Conservation (phyloP, 2,888 invertebrate species). For the Scrobipalpa atriplicella region DNA sequence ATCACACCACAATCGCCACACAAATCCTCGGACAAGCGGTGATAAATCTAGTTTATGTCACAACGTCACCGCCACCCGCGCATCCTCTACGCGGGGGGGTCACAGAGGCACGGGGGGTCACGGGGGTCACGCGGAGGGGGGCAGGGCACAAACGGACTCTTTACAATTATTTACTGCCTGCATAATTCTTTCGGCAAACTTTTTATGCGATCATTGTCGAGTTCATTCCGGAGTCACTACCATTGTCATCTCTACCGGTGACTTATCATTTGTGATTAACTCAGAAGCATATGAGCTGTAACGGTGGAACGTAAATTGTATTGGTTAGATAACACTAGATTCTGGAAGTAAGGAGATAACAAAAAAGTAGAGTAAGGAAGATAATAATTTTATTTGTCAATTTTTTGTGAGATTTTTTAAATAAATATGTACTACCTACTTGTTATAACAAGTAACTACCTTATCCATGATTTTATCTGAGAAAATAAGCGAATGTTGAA, state of each 20-base stretch:
- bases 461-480: no score
- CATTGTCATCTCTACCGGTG: neutral
- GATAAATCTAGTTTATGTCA: constrained; percentile 33
- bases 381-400: no score
- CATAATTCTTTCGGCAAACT: constrained; percentile 55
- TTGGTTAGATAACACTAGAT: no score
- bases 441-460: no score
- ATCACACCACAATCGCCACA: constrained; percentile 18
- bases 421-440: no score
- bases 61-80: constrained; percentile 46
- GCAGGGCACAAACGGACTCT: constrained; percentile 53
- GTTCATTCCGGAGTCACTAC: constrained; percentile 41
- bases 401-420: no score
- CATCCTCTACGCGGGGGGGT: constrained; percentile 46
- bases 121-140: constrained; percentile 35
- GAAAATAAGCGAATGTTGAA: no score
- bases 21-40: constrained; percentile 28
- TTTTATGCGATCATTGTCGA: constrained; percentile 63
- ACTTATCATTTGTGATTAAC: no score
- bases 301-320: no score
- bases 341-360: no score
- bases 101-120: constrained; percentile 2
- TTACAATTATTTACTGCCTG: constrained; percentile 62
- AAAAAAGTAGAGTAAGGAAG: no score
- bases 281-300: no score